Base-by-base conservation (phyloP, 1,140 invertebrate genomes). In the Penaeus chinensis region DNA sequence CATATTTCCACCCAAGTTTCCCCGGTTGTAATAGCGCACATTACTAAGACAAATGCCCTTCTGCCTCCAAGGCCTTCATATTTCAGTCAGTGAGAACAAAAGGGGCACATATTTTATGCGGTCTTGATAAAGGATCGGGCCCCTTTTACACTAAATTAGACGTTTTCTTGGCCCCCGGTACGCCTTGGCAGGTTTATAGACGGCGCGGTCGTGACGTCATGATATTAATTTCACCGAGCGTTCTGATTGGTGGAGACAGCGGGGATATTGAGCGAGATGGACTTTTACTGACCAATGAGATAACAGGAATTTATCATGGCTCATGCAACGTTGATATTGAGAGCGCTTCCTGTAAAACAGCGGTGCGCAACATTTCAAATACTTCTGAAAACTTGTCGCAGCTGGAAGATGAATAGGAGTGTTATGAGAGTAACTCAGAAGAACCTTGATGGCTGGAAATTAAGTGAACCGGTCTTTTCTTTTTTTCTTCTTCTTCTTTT, bases 101-200 rank as follows among this genome's bases (percentile, higher is more conserved):
- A 82, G 85, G 66, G 79, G 85, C 66, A 87, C 85, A 87, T 87
- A 87, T 87, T 87, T 87, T 87, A 87, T 76, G 47, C 85, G 66
- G 66, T 77, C 85, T 87, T 87, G 85, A 87, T 87, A 87, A 87
- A 87, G 85, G 85, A 87, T 87, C 85, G 71, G 66, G 54, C 80
- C 66, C 85, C 81, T 87, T 87, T 87, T 87, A 82, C 85, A 87
- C 69, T 87, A 87, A 87, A 87, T 87, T 87, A 87, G 85, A 87
- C 71, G 85, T 87, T 87, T 87, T 82, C 85, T 87, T 77, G 85
- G 65, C 66, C 80, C 71, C 66, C 79, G 54, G 54, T 85, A 61
- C 71, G 66, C 61, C 85, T 42, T 87, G 80, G 85, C 85, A 83
- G 80, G 85, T 87, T 87, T 87, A 87, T 87, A 65, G 80, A 77